Evolutionary conservation across 2,888 invertebrate genomes (phyloP), one percentile per base, ranked within the genome.

Genomic region (Steinernema scapterisci): DNA sequence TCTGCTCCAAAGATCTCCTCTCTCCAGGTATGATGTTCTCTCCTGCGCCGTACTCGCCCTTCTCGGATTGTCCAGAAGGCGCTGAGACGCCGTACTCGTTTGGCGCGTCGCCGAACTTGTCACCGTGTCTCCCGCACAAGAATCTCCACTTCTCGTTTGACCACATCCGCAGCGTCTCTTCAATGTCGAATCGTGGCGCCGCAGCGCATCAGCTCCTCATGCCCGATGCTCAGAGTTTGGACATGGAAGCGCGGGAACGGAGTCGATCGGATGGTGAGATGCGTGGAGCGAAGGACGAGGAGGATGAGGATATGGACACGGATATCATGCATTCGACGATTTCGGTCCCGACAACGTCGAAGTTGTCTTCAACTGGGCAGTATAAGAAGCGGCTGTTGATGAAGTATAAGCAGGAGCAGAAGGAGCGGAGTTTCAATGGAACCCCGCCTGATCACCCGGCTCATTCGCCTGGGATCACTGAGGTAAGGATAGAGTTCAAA

Each of bases 181-280:
- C 84, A 19, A 80, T 84, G 82, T 84, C 84, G 2, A 83, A 82
- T 71, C 81, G 80, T 6, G 77, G 75, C 19, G 74, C 71, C 9
- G 75, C 71, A 13, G 51, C 51, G 43, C 46, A 51, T 11, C 80
- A 79, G 70, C 75, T 80, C 48, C 70, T 78, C 6, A 73, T 77
- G 51, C 81, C 82, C 13, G 63, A 63, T 1, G 31, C 27, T n/a
- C 54, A 70, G 43, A 54, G 46, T 9, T 71, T 74, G 11, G 77
- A 78, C 51, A n/a, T 51, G 48, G 78, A 78, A 21, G 79, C 6
- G 63, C 79, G 84, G 63, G 87, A 85, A 63, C 80, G 87, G 13
- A 83, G 83, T 52, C 81, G 86, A 16, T 86, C 86, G 6, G 87
- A 87, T 63, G 82, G 83, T 23, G 87, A 87, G 72, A 84, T 85